These are phyloP conservation scores for Phengaris arion DNA, from an alignment of 2,888 invertebrate genomes.

Conservation along the genomic window DNA sequence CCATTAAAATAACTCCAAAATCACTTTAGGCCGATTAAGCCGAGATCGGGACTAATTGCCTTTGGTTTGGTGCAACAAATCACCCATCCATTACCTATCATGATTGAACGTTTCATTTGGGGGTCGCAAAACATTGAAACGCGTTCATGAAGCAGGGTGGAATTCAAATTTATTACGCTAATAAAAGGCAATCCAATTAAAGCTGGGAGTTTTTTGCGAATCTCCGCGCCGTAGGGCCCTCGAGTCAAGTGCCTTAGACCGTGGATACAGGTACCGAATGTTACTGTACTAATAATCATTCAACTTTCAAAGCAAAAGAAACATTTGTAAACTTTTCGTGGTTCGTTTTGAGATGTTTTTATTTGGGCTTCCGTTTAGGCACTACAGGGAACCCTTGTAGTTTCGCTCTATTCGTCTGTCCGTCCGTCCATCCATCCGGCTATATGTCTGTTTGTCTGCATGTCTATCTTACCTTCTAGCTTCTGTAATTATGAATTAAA, in stretches of 20 bases:
- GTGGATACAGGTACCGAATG: conserved; percentile 52
- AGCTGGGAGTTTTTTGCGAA: conserved; percentile 64
- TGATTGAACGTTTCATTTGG: conserved; percentile 45
- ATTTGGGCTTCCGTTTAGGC: background rate
- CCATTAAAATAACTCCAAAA: background rate
- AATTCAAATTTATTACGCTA: conserved; percentile 75
- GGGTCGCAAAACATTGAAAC: conserved; percentile 55
- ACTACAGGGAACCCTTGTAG: too few species aligned
- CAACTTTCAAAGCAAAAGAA: conserved; percentile 27
- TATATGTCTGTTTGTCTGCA: too few species aligned
- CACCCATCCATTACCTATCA: conserved; percentile 28
- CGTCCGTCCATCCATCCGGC: too few species aligned
- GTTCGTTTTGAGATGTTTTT: conserved; percentile 2
- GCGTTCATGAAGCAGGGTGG: conserved; percentile 50
- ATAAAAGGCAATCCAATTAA: conserved; percentile 77
- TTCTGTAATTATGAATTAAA: too few species aligned
- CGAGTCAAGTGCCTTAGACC: conserved; percentile 49
- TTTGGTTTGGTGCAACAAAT: conserved; percentile 11
- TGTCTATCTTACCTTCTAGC: too few species aligned
- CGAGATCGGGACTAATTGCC: background rate
- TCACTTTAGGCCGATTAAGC: background rate
- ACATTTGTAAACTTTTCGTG: background rate
- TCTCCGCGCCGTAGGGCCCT: conserved; percentile 54
- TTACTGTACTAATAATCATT: conserved; percentile 48
- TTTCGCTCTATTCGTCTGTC: background rate